Base-by-base conservation (phyloP, 2,797 vertebrate genomes). In the Streptopelia turtur region DNA sequence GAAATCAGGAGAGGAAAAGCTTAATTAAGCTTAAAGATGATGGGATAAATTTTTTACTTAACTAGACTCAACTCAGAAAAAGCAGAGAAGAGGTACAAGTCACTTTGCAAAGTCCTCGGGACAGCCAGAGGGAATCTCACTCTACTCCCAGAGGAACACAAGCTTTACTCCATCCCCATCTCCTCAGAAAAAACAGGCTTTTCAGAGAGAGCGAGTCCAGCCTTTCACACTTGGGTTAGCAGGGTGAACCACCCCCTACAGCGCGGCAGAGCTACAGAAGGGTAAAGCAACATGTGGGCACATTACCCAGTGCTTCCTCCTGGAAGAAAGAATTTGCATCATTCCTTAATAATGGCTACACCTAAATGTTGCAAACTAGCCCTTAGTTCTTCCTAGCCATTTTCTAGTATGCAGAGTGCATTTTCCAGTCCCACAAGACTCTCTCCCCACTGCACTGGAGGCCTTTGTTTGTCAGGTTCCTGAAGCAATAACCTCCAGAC, bases 281-380 rank as follows among this genome's bases (percentile, higher is more conserved):
- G 8, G 23, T 53, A 88, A 88, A 90, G 17, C 64, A 80, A 5
- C 11, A 57, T 61, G 24, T 43, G 63, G 53, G 66, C 63, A 91
- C 2, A 1, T 83, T 88, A 39, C 33, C 18, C 1, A 0, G 5
- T 59, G 52, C 74, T 95, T 91, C 76, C 68, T 93, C 63, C 66
- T 91, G 63, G 70, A 92, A 90, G 60, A 77, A 79, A 83, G 65
- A 59, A 86, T 95, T 96, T 94, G 59, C 93, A 91, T 94, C 63
- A 53, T 72, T 92, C 76, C 63, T 88, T 47, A 88, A 37, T 70
- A 88, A 70, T 27, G 3, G 45, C 31, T 85, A 35, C 61, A 92
- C 37, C 37, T 75, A 83, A 89, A 72, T 20, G 20, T 74, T 89
- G 68, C 75, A 84, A 68, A 92, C 56, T 28, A 87, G 22, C 15